A percentile compares a stretch with the other conserved stretches of the same genome.
Evolutionary conservation across 1,140 invertebrate genomes (phyloP).

Genomic region (Eupristina koningsbergeri): DNA sequence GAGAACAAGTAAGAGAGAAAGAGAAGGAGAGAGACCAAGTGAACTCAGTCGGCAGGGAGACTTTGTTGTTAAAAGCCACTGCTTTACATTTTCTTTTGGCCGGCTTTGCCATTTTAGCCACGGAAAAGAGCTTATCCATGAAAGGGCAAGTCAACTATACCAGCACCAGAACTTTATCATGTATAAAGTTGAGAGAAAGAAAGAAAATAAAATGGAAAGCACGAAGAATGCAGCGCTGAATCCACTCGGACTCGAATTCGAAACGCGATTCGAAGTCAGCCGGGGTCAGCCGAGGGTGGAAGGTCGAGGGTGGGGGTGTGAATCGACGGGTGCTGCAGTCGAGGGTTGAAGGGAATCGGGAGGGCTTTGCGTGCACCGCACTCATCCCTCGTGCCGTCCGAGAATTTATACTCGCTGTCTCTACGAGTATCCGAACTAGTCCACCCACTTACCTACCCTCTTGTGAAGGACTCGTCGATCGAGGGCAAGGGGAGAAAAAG

Average conservation of each 20-base stretch:
- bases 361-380: slow-evolving; percentile 65
- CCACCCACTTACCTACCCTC: slow-evolving; percentile 71
- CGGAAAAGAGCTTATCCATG: slow-evolving; percentile 40
- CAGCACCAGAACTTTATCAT: neutral
- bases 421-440: slow-evolving; percentile 70
- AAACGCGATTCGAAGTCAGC: neutral
- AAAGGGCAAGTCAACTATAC: slow-evolving; percentile 21
- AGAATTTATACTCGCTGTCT: slow-evolving; percentile 72
- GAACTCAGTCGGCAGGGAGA: slow-evolving; percentile 37
- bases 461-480: neutral
- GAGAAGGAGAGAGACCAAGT: slow-evolving; percentile 15
- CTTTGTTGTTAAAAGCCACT: slow-evolving; percentile 48
- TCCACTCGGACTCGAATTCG: slow-evolving; percentile 24
- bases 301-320: slow-evolving; percentile 8
- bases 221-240: slow-evolving; percentile 27
- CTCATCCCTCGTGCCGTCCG: slow-evolving; percentile 70
- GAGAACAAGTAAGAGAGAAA: neutral
- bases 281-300: neutral
- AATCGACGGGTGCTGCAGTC: neutral
- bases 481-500: neutral
- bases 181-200: slow-evolving; percentile 1
- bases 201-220: neutral
- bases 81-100: slow-evolving; percentile 49
- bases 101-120: slow-evolving; percentile 1
- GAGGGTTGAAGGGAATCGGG: slow-evolving; percentile 40